These are phyloP conservation scores for Bombus ignitus DNA, from an alignment of 1,140 invertebrate species.

Conservation along the genomic window DNA sequence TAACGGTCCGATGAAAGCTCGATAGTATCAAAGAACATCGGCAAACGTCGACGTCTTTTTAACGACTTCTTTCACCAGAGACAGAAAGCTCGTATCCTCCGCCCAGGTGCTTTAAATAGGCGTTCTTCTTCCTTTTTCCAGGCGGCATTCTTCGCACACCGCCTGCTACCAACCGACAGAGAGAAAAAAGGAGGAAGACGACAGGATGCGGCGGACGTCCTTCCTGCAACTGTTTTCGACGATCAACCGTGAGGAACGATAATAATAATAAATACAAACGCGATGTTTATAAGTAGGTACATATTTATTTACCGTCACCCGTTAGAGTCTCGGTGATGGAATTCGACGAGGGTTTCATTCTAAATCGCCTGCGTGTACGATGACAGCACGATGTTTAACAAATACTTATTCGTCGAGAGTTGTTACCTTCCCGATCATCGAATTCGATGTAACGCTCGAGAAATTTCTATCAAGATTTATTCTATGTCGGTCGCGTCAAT, in stretches of 20 bases:
- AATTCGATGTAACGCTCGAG: no score
- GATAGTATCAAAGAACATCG: constrained; percentile 29
- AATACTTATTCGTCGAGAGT: no score
- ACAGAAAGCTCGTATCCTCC: not conserved
- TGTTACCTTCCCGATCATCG: no score
- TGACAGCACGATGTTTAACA: no score
- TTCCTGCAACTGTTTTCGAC: not conserved
- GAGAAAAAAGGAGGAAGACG: not conserved
- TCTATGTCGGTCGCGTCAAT: no score
- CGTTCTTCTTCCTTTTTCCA: constrained; percentile 1
- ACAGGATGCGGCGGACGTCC: not conserved
- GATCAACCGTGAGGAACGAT: not conserved
- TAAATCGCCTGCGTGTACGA: no score
- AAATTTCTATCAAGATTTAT: no score
- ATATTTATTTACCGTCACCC: no score
- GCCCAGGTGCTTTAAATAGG: constrained; percentile 6
- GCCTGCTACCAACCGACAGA: not conserved
- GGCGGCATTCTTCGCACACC: not conserved
- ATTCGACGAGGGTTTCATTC: no score
- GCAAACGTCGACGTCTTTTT: not conserved
- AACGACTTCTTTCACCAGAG: not conserved
- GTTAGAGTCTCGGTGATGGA: no score
- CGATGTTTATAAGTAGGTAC: no score
- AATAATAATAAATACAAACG: no score
- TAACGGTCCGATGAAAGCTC: constrained; percentile 18